phyloP scores from a whole-genome alignment of 2,888 invertebrate species.

The Polydrusus tereticollis region DNA sequence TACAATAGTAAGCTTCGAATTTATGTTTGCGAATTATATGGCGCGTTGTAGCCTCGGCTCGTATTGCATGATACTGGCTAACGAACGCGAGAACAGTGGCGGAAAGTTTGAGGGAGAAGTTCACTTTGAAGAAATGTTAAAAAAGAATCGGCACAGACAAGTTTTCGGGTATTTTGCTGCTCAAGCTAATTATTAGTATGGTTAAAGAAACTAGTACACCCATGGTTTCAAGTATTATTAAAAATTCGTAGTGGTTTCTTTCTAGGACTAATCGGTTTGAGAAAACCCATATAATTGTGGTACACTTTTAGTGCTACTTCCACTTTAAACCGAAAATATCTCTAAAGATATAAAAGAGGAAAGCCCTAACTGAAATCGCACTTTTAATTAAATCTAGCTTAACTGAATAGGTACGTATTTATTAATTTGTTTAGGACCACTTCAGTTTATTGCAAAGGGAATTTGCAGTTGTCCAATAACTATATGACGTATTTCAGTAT shows the following conservation, averaged over 20 bases:
- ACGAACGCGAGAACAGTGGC: conserved; percentile 12
- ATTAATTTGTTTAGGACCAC: neutral
- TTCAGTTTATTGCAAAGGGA: too few species aligned
- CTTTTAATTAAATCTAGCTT: conserved; percentile 6
- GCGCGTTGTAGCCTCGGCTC: conserved; percentile 16
- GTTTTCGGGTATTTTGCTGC: too few species aligned
- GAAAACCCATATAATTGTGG: conserved; percentile 29
- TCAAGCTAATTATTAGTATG: too few species aligned
- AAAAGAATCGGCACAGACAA: neutral
- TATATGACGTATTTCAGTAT: too few species aligned
- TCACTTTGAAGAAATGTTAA: neutral
- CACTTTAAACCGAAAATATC: neutral
- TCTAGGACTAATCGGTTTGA: conserved; percentile 21
- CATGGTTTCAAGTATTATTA: neutral
- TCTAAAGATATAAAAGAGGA: neutral
- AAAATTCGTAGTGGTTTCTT: conserved; percentile 17
- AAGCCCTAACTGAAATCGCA: neutral
- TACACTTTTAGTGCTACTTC: conserved; percentile 26
- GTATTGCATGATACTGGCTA: conserved; percentile 21
- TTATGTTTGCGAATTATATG: conserved; percentile 32
- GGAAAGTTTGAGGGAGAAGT: neutral
- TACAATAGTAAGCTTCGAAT: conserved; percentile 35
- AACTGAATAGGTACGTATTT: too few species aligned
- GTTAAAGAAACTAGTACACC: too few species aligned
- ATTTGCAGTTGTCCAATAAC: too few species aligned